A percentile compares a stretch with the other conserved stretches of the same genome.
phyloP scores from a whole-genome alignment of 2,888 invertebrate species.

The Alcis repandata region DNA sequence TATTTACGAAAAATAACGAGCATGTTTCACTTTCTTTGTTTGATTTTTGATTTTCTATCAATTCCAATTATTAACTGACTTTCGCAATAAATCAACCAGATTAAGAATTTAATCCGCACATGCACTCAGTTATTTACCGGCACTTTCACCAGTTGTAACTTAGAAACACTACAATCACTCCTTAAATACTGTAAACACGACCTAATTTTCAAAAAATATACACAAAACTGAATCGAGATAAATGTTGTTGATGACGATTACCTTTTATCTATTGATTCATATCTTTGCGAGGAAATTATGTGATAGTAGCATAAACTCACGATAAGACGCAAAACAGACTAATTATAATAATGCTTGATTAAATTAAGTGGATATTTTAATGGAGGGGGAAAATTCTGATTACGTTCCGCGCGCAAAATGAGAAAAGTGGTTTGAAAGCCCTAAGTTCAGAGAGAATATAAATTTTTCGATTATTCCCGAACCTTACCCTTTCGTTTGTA shows the following conservation, averaged over 20 bases:
- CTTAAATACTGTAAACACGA: constrained; percentile 52
- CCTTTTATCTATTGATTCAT: constrained; percentile 69
- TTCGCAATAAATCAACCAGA: constrained; percentile 9
- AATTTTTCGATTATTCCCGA: constrained; percentile 24
- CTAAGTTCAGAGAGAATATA: constrained; percentile 9
- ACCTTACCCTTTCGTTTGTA: constrained; percentile 10
- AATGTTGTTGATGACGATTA: constrained; percentile 61
- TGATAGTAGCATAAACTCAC: constrained; percentile 38
- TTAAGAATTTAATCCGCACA: neutral
- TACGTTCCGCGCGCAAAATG: constrained; percentile 13
- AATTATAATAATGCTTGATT: constrained; percentile 32
- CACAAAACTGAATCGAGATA: constrained; percentile 61
- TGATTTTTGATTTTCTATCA: neutral
- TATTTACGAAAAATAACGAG: constrained; percentile 35
- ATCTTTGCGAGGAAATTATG: constrained; percentile 72
- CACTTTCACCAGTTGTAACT: no score
- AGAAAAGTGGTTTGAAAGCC: constrained; percentile 22
- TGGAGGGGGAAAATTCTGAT: constrained; percentile 12
- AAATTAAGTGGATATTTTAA: constrained; percentile 7
- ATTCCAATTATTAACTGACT: neutral
- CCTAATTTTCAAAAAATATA: constrained; percentile 55
- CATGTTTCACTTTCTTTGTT: constrained; percentile 7
- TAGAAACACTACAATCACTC: constrained; percentile 44
- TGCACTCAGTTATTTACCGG: neutral
- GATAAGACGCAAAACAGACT: constrained; percentile 35